Conservation (phyloP, 2,797 vertebrate genomes). For the Clarias fuscus region DNA sequence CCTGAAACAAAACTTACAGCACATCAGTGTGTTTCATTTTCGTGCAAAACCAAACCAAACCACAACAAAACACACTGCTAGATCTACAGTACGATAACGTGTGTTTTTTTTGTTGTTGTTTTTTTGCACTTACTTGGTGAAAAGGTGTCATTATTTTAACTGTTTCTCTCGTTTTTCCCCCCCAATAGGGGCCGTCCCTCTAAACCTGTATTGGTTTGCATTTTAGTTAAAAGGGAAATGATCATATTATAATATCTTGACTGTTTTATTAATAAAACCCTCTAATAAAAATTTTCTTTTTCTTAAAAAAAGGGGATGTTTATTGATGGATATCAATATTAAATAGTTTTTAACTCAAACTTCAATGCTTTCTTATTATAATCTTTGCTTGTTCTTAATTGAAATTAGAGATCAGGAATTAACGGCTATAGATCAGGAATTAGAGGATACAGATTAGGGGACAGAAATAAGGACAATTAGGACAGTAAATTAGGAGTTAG, state of each 20-base stretch:
- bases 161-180: not conserved
- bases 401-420: not conserved
- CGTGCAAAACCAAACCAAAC: slow-evolving; percentile 27
- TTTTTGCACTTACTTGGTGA: not conserved
- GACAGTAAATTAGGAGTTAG: not conserved
- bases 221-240: not conserved
- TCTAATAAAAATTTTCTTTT: not conserved
- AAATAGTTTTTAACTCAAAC: not conserved
- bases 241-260: not conserved
- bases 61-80: slow-evolving; percentile 8
- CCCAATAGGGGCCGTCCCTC: not conserved
- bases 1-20: slow-evolving; percentile 20
- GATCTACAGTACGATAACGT: no score
- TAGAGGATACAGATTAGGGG: not conserved
- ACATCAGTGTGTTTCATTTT: slow-evolving; percentile 34
- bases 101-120: not conserved
- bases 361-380: not conserved
- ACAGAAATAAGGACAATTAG: not conserved
- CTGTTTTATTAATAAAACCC: not conserved
- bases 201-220: not conserved
- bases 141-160: not conserved
- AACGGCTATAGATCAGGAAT: not conserved
- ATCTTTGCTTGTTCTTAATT: not conserved
- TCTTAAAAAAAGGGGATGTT: not conserved
- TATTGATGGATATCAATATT: not conserved